These are phyloP conservation scores for Heliocidaris tuberculata DNA, from an alignment of 35 echinoderm and acorn worm species.

Conservation along the genomic window DNA sequence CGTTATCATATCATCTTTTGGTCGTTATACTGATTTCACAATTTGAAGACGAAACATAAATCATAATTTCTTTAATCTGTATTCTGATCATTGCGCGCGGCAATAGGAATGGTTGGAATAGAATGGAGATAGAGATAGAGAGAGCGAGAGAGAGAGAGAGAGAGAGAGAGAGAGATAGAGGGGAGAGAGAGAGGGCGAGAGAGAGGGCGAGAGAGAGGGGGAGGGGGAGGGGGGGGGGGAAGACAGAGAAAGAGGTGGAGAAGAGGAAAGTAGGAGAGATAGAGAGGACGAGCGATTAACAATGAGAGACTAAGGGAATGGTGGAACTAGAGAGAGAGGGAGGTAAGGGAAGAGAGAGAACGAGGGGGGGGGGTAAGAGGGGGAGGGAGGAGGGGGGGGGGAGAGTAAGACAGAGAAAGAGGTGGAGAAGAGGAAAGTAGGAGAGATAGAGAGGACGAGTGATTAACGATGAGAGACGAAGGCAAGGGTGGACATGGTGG, in stretches of 20 bases:
- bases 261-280: neutral
- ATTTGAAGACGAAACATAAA: neutral
- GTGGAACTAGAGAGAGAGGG: neutral
- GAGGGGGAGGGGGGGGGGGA: neutral
- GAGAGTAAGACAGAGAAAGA: neutral
- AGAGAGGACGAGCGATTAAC: neutral
- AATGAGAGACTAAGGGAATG: neutral
- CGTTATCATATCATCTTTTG: neutral
- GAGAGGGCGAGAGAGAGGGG: neutral
- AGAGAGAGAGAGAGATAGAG: neutral
- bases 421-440: neutral
- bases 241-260: neutral
- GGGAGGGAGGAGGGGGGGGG: neutral
- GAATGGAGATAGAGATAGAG: neutral
- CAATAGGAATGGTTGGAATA: neutral
- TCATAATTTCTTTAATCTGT: conserved; percentile 23
- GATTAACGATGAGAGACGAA: neutral
- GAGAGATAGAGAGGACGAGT: neutral
- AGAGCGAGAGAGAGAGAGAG: neutral
- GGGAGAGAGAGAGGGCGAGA: neutral
- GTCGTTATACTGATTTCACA: neutral
- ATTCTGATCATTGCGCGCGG: neutral
- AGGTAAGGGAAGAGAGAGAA: neutral
- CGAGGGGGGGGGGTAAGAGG: neutral
- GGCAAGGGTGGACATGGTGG: neutral